These are phyloP conservation scores for Dynastes maya DNA, from an alignment of 2,888 invertebrate genomes.

Conservation along the genomic window DNA sequence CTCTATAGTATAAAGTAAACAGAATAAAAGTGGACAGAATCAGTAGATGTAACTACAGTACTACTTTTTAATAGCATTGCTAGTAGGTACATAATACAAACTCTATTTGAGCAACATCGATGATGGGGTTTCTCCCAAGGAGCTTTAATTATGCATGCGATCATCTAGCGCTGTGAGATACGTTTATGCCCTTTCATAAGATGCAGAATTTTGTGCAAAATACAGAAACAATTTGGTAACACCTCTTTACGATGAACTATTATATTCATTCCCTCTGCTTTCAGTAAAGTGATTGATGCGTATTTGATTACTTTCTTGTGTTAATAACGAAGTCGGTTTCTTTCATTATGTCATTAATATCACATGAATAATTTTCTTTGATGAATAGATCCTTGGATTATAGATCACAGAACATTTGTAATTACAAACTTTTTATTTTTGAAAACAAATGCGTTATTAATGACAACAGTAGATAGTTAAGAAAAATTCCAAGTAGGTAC, in stretches of 20 bases:
- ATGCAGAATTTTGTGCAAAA: background rate
- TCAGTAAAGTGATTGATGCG: slow-evolving; percentile 7
- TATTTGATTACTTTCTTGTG: background rate
- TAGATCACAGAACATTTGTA: background rate
- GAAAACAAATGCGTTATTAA: background rate
- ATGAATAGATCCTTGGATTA: background rate
- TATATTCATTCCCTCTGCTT: background rate
- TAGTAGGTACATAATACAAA: no score
- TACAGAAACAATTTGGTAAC: background rate
- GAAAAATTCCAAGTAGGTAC: background rate
- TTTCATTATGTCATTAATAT: slow-evolving; percentile 8
- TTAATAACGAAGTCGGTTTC: slow-evolving; percentile 17
- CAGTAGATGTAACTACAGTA: no score
- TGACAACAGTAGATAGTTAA: background rate
- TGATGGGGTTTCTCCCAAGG: no score
- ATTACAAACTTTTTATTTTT: background rate
- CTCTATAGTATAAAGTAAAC: no score
- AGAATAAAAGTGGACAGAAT: no score
- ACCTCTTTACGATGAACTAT: background rate
- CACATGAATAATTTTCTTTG: slow-evolving; percentile 1
- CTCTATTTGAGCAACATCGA: no score
- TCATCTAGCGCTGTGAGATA: no score
- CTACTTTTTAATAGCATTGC: no score
- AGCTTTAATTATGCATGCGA: no score
- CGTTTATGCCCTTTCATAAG: background rate